Evolutionary conservation across 2,113 vertebrate species (phyloP).

Genomic region (Pomatostomus ruficeps): DNA sequence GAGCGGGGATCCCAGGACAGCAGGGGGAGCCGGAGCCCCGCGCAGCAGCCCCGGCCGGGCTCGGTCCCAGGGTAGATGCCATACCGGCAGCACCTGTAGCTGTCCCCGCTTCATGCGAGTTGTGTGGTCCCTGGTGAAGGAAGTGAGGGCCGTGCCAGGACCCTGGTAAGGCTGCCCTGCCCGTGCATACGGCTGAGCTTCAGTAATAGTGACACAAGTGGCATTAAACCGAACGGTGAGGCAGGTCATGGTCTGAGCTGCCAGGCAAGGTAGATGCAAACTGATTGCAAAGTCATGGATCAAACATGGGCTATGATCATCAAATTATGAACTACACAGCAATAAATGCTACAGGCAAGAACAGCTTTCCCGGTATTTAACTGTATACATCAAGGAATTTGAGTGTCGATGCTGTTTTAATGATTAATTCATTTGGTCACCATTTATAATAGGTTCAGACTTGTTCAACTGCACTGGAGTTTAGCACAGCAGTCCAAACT

Average conservation of each 20-base stretch:
- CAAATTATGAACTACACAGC: neutral
- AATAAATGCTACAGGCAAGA: neutral
- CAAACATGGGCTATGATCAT: neutral
- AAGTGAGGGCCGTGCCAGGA: rapidly evolving
- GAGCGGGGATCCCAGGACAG: neutral
- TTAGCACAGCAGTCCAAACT: neutral
- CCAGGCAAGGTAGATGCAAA: neutral
- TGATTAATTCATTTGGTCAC: neutral
- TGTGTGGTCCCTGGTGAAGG: rapidly evolving
- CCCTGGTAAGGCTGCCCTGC: neutral
- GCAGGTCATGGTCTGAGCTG: neutral
- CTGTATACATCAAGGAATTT: neutral
- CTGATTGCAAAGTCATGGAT: rapidly evolving
- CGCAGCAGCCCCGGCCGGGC: neutral
- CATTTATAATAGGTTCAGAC: neutral
- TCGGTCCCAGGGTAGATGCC: rapidly evolving
- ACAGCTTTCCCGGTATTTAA: neutral
- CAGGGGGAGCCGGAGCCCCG: neutral
- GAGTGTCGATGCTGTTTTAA: neutral
- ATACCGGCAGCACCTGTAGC: rapidly evolving
- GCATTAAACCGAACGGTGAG: neutral
- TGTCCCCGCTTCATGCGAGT: rapidly evolving
- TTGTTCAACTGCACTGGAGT: neutral
- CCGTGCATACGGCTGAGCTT: rapidly evolving
- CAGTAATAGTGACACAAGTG: rapidly evolving